Percentiles rank a stretch among this genome's conserved stretches.
phyloP scores from a whole-genome alignment of 92 coral and sea anemone genomes.

The Epizoanthus rinbou region DNA sequence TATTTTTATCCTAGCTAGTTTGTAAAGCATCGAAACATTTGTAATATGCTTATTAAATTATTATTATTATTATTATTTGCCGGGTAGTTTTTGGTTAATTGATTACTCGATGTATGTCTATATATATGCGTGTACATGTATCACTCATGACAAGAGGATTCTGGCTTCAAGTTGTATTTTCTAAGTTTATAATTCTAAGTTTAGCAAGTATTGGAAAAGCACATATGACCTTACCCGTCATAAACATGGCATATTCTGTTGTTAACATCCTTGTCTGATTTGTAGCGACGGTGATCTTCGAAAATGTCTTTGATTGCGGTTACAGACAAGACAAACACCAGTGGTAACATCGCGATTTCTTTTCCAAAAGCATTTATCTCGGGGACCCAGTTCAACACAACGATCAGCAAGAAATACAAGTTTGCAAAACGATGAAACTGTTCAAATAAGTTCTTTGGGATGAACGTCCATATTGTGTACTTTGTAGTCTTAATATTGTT shows the following conservation, averaged over 20 bases:
- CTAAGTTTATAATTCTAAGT: not conserved
- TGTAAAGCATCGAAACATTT: no score
- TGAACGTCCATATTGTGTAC: conserved; percentile 91
- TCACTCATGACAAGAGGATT: no score
- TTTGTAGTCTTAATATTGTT: conserved; percentile 95
- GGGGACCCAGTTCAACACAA: conserved; percentile 93
- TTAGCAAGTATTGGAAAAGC: not conserved
- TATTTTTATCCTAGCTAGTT: no score
- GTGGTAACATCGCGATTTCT: conserved; percentile 93
- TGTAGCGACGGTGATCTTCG: conserved; percentile 93
- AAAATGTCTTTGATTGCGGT: conserved; percentile 94
- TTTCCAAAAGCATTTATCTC: conserved; percentile 94
- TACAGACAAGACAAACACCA: conserved; percentile 85
- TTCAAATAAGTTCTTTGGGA: conserved; percentile 97
- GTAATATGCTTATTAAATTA: no score
- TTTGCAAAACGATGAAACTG: conserved; percentile 99
- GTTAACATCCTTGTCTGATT: conserved; percentile 90
- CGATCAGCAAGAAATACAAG: conserved; percentile 87
- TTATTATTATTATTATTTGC: no score
- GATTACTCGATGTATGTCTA: no score
- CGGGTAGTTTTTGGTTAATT: no score
- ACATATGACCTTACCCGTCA: conserved; percentile 70
- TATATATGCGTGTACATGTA: no score
- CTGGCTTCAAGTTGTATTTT: no score
- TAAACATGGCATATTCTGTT: conserved; percentile 81